Conservation (phyloP, 2,113 vertebrate genomes). For the Clinocottus analis region DNA sequence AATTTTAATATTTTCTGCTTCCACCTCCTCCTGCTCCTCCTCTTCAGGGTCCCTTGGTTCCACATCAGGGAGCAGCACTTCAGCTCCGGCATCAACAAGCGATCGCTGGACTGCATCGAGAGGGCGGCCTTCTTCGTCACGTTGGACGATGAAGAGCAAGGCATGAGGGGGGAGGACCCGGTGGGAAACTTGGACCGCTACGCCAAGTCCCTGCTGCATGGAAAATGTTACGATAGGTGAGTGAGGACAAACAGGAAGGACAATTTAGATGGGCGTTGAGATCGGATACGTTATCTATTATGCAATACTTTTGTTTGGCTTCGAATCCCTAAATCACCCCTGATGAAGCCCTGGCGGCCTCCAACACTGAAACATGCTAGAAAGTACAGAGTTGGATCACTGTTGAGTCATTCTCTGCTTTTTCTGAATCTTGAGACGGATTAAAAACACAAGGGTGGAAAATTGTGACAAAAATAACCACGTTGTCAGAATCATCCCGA, state of each 20-base stretch:
- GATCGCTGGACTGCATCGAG: conserved; percentile 86
- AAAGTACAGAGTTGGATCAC: neutral
- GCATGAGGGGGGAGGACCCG: conserved; percentile 85
- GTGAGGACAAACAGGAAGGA: conserved; percentile 11
- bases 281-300: neutral
- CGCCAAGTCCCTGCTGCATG: conserved; percentile 88
- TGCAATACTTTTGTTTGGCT: neutral
- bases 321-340: neutral
- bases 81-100: conserved; percentile 79
- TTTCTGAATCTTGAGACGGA: neutral
- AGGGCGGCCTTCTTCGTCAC: conserved; percentile 89
- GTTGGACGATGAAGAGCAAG: conserved; percentile 86
- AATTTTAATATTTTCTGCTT: no score
- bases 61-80: conserved; percentile 82
- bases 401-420: neutral
- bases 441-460: neutral
- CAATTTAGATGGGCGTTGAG: neutral
- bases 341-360: neutral
- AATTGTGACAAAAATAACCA: no score
- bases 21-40: neutral
- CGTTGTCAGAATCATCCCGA: neutral
- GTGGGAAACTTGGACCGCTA: conserved; percentile 85
- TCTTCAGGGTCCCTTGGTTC: conserved; percentile 86
- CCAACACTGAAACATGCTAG: neutral
- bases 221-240: conserved; percentile 90